Percentiles rank a stretch among this genome's conserved stretches.
phyloP scores from a whole-genome alignment of 2,113 vertebrate genomes.

The Chunga burmeisteri region DNA sequence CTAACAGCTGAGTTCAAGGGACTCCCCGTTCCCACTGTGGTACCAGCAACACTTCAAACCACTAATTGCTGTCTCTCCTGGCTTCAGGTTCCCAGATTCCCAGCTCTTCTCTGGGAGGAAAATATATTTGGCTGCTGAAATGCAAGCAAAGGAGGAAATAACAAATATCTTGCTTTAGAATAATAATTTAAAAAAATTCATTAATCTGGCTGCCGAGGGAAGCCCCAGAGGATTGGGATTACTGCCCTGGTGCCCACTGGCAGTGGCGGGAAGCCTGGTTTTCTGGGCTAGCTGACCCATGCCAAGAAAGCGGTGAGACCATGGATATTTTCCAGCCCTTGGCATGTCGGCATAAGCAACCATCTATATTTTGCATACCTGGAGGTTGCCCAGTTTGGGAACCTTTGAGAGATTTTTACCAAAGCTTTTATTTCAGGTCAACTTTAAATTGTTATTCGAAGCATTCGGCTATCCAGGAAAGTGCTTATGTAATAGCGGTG shows the following conservation, averaged over 20 bases:
- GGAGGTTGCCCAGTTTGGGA: not conserved
- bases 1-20: constrained; percentile 1
- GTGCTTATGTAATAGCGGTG: accelerated
- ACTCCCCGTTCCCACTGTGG: not conserved
- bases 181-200: not conserved
- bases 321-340: not conserved
- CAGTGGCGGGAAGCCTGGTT: not conserved
- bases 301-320: not conserved
- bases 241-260: accelerated
- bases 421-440: not conserved
- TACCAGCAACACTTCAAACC: constrained; percentile 25
- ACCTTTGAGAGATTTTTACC: not conserved
- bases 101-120: not conserved
- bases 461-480: not conserved
- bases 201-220: not conserved
- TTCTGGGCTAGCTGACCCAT: not conserved
- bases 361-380: not conserved
- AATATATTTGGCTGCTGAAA: not conserved
- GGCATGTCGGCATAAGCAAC: not conserved
- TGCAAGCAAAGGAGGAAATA: not conserved
- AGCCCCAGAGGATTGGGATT: not conserved
- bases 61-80: not conserved
- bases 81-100: not conserved
- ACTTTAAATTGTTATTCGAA: not conserved
- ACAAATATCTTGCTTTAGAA: not conserved